phyloP scores from a whole-genome alignment of 2,797 vertebrate species.

The Tympanoctomys barrerae region DNA sequence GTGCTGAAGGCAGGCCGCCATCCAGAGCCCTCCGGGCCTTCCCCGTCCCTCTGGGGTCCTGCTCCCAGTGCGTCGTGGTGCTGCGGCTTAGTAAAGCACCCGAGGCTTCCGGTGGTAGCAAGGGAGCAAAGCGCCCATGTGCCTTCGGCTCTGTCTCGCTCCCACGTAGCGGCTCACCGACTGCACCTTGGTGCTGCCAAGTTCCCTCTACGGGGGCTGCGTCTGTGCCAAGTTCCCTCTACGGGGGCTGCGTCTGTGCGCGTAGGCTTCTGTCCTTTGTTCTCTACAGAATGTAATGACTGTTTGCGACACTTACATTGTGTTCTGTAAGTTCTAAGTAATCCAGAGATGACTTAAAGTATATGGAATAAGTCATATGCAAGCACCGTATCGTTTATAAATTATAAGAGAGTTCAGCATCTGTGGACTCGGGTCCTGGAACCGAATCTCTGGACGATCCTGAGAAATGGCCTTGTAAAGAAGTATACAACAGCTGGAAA shows the following conservation, averaged over 20 bases:
- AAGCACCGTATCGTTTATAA: not conserved
- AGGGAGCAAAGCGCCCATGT: not conserved
- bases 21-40: not conserved
- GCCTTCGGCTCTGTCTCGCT: not conserved
- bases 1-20: not conserved
- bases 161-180: too few species aligned
- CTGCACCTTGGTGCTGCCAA: too few species aligned
- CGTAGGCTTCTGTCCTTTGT: not conserved
- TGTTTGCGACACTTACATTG: not conserved
- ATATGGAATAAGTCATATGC: not conserved
- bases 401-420: not conserved
- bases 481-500: not conserved
- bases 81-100: not conserved
- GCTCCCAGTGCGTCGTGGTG: not conserved
- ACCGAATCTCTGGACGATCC: not conserved
- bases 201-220: too few species aligned
- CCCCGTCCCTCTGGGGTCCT: not conserved
- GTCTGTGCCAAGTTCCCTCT: not conserved
- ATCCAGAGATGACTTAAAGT: not conserved
- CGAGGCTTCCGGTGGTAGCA: not conserved
- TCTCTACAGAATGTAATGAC: not conserved
- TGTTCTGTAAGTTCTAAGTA: not conserved
- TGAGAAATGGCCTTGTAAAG: not conserved
- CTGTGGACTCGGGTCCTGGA: not conserved
- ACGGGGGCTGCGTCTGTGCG: not conserved